Conservation (phyloP, 2,113 vertebrate species). For the Strix aluco region DNA sequence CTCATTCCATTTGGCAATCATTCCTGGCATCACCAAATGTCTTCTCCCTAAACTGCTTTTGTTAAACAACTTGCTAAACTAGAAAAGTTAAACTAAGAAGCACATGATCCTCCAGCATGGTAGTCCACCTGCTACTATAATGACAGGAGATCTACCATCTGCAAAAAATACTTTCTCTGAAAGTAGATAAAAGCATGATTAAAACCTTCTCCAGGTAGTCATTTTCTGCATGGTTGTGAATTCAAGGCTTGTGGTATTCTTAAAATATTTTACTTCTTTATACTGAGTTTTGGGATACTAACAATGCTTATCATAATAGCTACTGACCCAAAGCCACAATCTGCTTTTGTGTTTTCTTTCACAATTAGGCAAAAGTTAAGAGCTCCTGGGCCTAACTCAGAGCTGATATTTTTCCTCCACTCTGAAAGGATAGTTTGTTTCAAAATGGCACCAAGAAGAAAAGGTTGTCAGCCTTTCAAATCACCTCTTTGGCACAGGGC, state of each 20-base stretch:
- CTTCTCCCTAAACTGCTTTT: neutral
- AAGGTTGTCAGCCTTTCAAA: neutral
- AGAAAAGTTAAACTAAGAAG: neutral
- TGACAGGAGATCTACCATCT: neutral
- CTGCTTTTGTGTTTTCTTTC: neutral
- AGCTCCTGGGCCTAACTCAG: neutral
- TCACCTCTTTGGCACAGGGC: neutral
- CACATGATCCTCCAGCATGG: neutral
- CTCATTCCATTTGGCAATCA: neutral
- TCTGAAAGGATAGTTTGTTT: neutral
- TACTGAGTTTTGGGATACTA: neutral
- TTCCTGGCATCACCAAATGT: neutral
- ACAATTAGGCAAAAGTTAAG: neutral
- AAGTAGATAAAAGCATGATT: neutral
- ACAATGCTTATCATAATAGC: neutral
- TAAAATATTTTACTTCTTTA: neutral
- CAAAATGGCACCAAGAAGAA: neutral
- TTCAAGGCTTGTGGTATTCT: neutral
- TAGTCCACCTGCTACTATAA: neutral
- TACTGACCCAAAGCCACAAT: neutral
- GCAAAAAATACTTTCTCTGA: neutral
- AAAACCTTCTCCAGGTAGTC: neutral
- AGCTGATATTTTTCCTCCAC: neutral
- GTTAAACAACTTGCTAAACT: neutral
- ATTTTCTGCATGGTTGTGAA: neutral